Conservation (phyloP, 2,797 vertebrate species). For the Chloroceryle amazona region DNA sequence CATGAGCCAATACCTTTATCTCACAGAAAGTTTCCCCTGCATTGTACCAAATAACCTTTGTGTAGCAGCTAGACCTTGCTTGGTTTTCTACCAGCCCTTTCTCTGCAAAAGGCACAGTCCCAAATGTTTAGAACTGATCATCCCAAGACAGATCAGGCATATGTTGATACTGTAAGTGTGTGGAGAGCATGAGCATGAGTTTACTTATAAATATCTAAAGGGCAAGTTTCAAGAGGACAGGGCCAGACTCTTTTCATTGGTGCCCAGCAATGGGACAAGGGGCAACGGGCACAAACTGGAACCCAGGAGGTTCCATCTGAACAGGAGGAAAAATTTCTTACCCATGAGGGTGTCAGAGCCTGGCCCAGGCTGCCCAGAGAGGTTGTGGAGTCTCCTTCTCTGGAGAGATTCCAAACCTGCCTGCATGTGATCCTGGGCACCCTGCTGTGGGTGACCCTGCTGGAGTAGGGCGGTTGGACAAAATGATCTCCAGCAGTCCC, state of each 20-base stretch:
- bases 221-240: neutral
- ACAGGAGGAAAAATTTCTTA: neutral
- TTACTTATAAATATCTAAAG: neutral
- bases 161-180: accelerated
- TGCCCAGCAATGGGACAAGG: neutral
- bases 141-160: neutral
- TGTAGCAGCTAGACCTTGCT: neutral
- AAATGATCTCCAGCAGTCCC: neutral
- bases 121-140: neutral
- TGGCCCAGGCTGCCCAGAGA: neutral
- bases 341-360: neutral
- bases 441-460: neutral
- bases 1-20: neutral
- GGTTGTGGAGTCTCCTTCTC: neutral
- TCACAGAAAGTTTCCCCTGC: neutral
- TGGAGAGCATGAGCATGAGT: neutral
- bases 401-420: neutral
- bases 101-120: neutral
- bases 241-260: neutral
- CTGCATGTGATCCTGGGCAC: neutral
- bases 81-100: neutral
- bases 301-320: neutral
- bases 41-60: accelerated
- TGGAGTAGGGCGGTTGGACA: neutral
- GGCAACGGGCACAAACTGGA: neutral